These are phyloP conservation scores for Capromys pilorides DNA, from an alignment of 2,797 vertebrate genomes.

Conservation along the genomic window DNA sequence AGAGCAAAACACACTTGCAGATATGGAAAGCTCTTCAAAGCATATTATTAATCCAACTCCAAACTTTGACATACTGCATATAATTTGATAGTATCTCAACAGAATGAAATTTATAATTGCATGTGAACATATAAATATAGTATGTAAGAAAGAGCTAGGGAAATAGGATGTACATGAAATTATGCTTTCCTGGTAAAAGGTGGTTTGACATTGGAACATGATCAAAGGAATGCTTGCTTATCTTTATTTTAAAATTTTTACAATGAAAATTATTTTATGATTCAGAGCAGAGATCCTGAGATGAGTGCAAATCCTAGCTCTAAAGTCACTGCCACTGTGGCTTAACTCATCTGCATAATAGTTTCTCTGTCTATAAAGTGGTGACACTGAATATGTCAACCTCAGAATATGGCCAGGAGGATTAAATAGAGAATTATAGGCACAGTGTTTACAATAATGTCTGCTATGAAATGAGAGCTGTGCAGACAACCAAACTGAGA, in stretches of 20 bases:
- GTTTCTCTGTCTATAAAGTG: neutral
- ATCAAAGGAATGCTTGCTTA: neutral
- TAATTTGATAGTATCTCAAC: neutral
- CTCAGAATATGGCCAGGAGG: rapidly evolving
- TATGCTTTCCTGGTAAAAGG: neutral
- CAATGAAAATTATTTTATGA: neutral
- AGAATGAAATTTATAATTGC: neutral
- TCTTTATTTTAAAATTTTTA: neutral
- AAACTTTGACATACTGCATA: neutral
- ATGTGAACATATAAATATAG: neutral
- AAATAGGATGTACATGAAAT: neutral
- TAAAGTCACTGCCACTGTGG: neutral
- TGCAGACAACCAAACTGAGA: neutral
- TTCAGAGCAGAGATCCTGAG: neutral
- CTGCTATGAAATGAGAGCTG: neutral
- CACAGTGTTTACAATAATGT: neutral
- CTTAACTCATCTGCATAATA: neutral
- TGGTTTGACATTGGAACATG: neutral
- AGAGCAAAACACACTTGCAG: neutral
- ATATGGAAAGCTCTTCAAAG: neutral
- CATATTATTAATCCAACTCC: neutral
- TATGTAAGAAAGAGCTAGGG: neutral
- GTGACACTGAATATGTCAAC: neutral
- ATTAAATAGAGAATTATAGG: neutral
- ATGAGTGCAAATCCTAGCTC: neutral